Conservation (phyloP, 2,113 vertebrate genomes). For the Macrotis lagotis region DNA sequence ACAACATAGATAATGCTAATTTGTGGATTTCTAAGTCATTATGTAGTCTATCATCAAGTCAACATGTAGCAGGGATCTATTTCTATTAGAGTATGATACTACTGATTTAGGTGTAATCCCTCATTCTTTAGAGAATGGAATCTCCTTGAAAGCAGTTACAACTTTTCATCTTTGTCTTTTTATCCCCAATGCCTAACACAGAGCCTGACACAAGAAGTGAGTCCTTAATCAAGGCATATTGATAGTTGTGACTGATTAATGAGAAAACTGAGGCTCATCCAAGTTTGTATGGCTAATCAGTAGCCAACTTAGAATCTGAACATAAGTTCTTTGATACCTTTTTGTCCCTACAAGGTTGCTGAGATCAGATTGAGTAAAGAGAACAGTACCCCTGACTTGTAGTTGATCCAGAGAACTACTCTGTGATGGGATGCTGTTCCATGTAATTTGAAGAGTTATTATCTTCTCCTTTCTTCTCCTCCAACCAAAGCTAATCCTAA, state of each 20-base stretch:
- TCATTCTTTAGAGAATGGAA: neutral
- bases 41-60: neutral
- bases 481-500: neutral
- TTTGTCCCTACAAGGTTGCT: neutral
- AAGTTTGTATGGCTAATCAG: neutral
- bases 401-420: neutral
- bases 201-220: neutral
- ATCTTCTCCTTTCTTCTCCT: neutral
- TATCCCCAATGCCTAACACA: neutral
- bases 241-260: neutral
- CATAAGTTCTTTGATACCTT: neutral
- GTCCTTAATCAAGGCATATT: neutral
- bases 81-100: neutral
- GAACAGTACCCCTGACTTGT: neutral
- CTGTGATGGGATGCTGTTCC: neutral
- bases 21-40: neutral
- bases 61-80: neutral
- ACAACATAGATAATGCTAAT: neutral
- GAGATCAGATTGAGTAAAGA: neutral
- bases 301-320: neutral
- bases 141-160: neutral
- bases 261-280: neutral
- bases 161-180: neutral
- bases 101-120: neutral
- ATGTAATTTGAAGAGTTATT: neutral